Evolutionary conservation across 2,797 vertebrate species (phyloP), one percentile per base, ranked within the genome.

Genomic region (Sebastes wilsoni): DNA sequence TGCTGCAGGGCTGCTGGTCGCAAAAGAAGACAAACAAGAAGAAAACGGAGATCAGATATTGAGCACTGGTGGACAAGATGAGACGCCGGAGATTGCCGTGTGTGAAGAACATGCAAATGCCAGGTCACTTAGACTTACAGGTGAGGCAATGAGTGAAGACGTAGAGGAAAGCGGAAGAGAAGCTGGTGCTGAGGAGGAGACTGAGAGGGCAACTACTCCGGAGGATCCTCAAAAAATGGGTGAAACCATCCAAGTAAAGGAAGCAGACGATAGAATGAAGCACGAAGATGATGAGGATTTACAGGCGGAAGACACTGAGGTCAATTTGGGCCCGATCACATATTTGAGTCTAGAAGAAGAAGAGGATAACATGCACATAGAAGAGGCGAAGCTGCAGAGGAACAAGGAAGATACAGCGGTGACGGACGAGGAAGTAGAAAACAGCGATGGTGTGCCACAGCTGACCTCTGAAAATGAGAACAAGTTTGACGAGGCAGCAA

Each of bases 241-340:
- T n/a, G 61, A 89, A 73, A 76, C 30, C 1, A 1, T 68, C 10
- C 58, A 79, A 23, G 20, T 23, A 6, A 56, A 54, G 27, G 61
- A 49, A 14, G 72, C 84, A 42, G 38, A 68, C 0, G 23, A 27
- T 66, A 22, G 79, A 80, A 64, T 13, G 1, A 9, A 30, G 4
- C 0, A 18, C 46, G 25, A 81, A 66, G 32, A 68, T 22, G 52
- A 83, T 7, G 23, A 38, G 27, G 14, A 61, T 42, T n/a, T 83
- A 13, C 58, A 66, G 27, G 18, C 2, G 9, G 56, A 77, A 16
- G 52, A 80, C 38, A 1, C 1, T 49, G 27, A 38, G 14, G 28
- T 12, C 25, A 25, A 74, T 8, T 11, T 59, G 27, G 5, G 0
- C 38, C 49, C 3, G 1, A 9, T 23, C 9, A 59, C 54, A 71